phyloP scores from a whole-genome alignment of 2,113 vertebrate species.

The Chelonoidis abingdonii region DNA sequence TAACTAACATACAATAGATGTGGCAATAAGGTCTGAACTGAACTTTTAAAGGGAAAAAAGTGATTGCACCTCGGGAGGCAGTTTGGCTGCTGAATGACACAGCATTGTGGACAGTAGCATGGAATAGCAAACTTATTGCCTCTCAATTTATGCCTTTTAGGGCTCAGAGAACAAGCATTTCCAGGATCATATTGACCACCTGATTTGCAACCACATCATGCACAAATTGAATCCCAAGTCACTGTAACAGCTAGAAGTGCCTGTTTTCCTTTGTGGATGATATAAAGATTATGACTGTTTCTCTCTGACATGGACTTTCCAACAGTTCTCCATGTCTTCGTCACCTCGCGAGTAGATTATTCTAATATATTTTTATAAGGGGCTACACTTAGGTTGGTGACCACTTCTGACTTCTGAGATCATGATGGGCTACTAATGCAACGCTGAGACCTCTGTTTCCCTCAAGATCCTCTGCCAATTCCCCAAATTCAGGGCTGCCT shows the following conservation, averaged over 20 bases:
- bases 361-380: not conserved
- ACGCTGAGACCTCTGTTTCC: fast-evolving
- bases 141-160: not conserved
- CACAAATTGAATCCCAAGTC: not conserved
- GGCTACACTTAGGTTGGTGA: not conserved
- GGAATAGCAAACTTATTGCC: not conserved
- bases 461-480: not conserved
- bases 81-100: not conserved
- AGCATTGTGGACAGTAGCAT: not conserved
- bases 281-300: not conserved
- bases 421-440: not conserved
- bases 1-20: not conserved
- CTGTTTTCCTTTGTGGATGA: not conserved
- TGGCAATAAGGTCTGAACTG: not conserved
- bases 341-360: not conserved
- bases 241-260: not conserved
- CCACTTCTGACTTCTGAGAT: not conserved
- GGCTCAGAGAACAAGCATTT: not conserved
- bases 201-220: not conserved
- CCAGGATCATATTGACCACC: not conserved
- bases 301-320: not conserved
- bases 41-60: not conserved
- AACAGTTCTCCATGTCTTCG: not conserved
- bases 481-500: not conserved
- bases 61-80: not conserved